Conservation (phyloP, 2,113 vertebrate species). For the Pseudopipra pipra region DNA sequence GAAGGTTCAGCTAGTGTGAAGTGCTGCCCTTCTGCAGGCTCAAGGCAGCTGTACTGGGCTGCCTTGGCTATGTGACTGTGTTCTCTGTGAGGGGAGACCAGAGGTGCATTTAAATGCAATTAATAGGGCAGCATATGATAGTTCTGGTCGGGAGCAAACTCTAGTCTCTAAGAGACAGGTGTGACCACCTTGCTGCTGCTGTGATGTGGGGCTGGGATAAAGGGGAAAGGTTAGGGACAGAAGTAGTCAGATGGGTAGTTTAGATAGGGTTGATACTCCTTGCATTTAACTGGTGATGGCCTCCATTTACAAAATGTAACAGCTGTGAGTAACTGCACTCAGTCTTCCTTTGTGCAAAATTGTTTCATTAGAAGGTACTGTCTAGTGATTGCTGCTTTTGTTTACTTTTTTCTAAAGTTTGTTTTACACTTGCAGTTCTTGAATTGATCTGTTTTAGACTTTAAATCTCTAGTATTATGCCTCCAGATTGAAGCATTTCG, state of each 20-base stretch:
- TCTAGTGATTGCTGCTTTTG: neutral
- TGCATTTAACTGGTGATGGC: neutral
- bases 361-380: neutral
- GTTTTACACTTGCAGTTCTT: neutral
- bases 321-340: neutral
- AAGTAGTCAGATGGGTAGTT: neutral
- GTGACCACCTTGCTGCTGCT: neutral
- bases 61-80: rapidly evolving
- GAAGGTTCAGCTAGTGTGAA: neutral
- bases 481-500: neutral
- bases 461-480: neutral
- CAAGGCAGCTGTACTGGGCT: neutral
- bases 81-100: neutral
- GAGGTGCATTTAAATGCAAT: neutral
- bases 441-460: neutral
- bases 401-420: neutral
- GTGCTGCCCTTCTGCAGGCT: neutral
- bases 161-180: neutral
- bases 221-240: neutral
- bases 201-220: neutral
- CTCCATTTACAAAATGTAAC: neutral
- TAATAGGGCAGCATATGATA: neutral
- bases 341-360: neutral
- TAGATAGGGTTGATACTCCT: neutral
- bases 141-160: neutral